phyloP scores from a whole-genome alignment of 2,113 vertebrate genomes.

The Zosterops borbonicus region DNA sequence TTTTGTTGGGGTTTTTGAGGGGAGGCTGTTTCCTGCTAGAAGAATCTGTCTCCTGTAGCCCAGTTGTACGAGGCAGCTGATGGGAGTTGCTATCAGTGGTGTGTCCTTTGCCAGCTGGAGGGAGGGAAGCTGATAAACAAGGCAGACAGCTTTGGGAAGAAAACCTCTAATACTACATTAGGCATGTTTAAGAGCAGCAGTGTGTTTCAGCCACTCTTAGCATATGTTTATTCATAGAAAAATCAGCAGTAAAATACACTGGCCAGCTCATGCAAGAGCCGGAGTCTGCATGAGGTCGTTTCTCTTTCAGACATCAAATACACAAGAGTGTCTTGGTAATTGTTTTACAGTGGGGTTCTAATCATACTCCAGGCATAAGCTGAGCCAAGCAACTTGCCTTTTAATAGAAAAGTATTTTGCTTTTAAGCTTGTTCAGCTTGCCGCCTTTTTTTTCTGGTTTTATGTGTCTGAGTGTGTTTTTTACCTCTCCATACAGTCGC shows the following conservation, averaged over 20 bases:
- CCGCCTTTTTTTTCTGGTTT: not conserved
- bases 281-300: slow-evolving; percentile 61
- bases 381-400: slow-evolving; percentile 58
- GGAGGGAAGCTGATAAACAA: slow-evolving; percentile 55
- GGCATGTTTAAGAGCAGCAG: slow-evolving; percentile 64
- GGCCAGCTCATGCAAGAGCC: not conserved
- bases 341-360: slow-evolving; percentile 74
- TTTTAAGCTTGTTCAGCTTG: slow-evolving; percentile 63
- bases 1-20: slow-evolving; percentile 29
- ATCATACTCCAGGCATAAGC: slow-evolving; percentile 52
- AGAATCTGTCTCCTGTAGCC: not conserved
- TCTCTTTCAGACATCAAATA: slow-evolving; percentile 63
- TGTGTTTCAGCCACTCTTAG: slow-evolving; percentile 49
- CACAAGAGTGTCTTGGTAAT: slow-evolving; percentile 54
- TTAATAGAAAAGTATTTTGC: slow-evolving; percentile 62
- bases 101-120: slow-evolving; percentile 52
- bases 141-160: slow-evolving; percentile 46
- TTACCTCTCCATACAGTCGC: not conserved
- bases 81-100: slow-evolving; percentile 30
- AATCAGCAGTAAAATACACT: slow-evolving; percentile 66
- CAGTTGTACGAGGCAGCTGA: not conserved
- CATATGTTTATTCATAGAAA: slow-evolving; percentile 74
- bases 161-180: slow-evolving; percentile 59
- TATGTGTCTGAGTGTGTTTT: not conserved
- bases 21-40: slow-evolving; percentile 29